phyloP scores from a whole-genome alignment of 2,113 vertebrate genomes.

The Aegithalos caudatus region DNA sequence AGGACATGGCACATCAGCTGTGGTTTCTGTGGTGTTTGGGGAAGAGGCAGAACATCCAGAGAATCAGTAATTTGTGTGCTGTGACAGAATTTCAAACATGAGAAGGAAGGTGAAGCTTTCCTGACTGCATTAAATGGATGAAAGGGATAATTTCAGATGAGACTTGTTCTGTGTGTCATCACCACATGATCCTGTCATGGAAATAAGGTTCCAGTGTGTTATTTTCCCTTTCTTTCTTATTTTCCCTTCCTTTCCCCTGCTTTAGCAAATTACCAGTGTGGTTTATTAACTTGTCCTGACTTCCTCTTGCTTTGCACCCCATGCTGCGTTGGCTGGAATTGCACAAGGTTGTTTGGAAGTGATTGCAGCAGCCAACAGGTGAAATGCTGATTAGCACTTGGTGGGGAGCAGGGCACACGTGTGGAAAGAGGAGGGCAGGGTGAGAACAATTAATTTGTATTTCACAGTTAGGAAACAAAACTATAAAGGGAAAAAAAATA shows the following conservation, averaged over 20 bases:
- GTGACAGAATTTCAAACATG: not conserved
- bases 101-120: not conserved
- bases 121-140: not conserved
- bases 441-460: not conserved
- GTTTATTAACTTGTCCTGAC: not conserved
- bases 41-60: not conserved
- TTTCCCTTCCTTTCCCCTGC: not conserved
- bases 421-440: not conserved
- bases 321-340: not conserved
- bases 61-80: not conserved
- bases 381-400: not conserved
- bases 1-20: not conserved
- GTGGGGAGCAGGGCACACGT: not conserved
- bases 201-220: not conserved
- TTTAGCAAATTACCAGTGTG: not conserved
- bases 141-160: not conserved
- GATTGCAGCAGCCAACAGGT: not conserved
- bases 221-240: not conserved
- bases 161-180: not conserved
- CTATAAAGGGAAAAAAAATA: rapidly evolving
- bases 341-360: not conserved
- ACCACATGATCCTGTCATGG: rapidly evolving
- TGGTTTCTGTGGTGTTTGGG: not conserved
- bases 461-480: not conserved
- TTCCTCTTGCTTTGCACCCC: not conserved